A percentile compares a stretch with the other conserved stretches of the same genome.
These are phyloP conservation scores for Sebastes matsubarae DNA, from an alignment of 2,797 vertebrate genomes.

Conservation along the genomic window DNA sequence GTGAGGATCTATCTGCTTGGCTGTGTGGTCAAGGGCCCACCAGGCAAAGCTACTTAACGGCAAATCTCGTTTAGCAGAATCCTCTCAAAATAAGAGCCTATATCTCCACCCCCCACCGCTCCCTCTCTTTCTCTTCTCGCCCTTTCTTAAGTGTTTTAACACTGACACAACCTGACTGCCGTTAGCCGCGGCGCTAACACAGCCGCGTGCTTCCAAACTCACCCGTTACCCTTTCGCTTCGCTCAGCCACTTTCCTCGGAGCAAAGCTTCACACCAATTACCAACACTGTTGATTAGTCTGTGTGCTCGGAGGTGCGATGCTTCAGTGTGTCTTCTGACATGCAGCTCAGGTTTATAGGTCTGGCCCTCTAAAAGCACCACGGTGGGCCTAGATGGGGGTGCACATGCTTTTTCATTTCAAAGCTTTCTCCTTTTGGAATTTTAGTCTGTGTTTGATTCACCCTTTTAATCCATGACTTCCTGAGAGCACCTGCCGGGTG, in stretches of 20 bases:
- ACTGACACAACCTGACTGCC: conserved; percentile 54
- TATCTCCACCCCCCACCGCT: not conserved
- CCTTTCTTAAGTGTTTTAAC: conserved; percentile 40
- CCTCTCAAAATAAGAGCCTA: conserved; percentile 70
- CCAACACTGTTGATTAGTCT: conserved; percentile 53
- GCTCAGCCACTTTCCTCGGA: conserved; percentile 20
- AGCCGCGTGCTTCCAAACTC: conserved; percentile 21
- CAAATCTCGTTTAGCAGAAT: conserved; percentile 81
- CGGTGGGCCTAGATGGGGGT: not conserved
- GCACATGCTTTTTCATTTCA: conserved; percentile 14
- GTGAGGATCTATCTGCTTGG: conserved; percentile 52
- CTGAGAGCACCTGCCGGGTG: conserved; percentile 26
- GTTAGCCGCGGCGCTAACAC: conserved; percentile 38
- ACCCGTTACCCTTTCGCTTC: conserved; percentile 39
- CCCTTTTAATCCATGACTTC: conserved; percentile 39
- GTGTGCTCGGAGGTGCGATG: conserved; percentile 25
- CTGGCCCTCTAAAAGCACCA: not conserved
- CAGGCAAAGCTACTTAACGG: conserved; percentile 81
- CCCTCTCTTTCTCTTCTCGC: conserved; percentile 17
- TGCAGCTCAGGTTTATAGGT: not conserved
- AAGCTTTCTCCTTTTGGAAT: conserved; percentile 6
- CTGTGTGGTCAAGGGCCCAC: conserved; percentile 67
- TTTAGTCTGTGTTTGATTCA: conserved; percentile 10
- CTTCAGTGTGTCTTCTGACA: not conserved
- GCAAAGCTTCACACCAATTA: conserved; percentile 57